Evolutionary conservation across 1,140 invertebrate species (phyloP).

Genomic region (Physella acuta): DNA sequence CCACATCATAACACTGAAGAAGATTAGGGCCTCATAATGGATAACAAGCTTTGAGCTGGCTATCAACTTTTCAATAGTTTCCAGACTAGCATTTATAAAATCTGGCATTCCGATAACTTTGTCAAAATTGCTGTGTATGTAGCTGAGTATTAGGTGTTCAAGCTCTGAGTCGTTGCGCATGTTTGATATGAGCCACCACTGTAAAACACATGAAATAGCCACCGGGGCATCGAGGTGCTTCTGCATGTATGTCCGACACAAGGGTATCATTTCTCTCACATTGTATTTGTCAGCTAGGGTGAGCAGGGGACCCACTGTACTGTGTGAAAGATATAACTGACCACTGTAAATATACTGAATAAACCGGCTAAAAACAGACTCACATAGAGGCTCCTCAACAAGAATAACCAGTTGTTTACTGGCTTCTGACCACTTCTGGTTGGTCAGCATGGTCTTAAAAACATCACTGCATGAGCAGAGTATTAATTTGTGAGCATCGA

Average conservation of each 20-base stretch:
- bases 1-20: conserved; percentile 70
- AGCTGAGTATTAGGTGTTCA: conserved; percentile 77
- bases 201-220: conserved; percentile 76
- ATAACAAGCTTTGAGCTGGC: conserved; percentile 86
- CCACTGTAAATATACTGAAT: conserved; percentile 85
- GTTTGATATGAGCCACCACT: conserved; percentile 87
- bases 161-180: conserved; percentile 79
- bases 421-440: conserved; percentile 88
- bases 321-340: conserved; percentile 79
- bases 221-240: conserved; percentile 82
- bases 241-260: conserved; percentile 67
- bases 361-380: conserved; percentile 20
- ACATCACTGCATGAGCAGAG: conserved; percentile 93
- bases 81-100: conserved; percentile 80
- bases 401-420: conserved; percentile 80
- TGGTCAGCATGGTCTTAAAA: conserved; percentile 95
- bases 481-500: conserved; percentile 87
- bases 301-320: conserved; percentile 80
- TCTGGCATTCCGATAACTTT: conserved; percentile 76
- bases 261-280: conserved; percentile 74
- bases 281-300: conserved; percentile 92
- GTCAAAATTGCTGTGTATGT: conserved; percentile 90
- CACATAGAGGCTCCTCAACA: conserved; percentile 75
- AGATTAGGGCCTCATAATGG: conserved; percentile 83
- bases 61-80: conserved; percentile 76